Percentiles rank a stretch among this genome's conserved stretches.
These are phyloP conservation scores for Psix sp. DNA, from an alignment of 1,140 invertebrate species.

Conservation along the genomic window DNA sequence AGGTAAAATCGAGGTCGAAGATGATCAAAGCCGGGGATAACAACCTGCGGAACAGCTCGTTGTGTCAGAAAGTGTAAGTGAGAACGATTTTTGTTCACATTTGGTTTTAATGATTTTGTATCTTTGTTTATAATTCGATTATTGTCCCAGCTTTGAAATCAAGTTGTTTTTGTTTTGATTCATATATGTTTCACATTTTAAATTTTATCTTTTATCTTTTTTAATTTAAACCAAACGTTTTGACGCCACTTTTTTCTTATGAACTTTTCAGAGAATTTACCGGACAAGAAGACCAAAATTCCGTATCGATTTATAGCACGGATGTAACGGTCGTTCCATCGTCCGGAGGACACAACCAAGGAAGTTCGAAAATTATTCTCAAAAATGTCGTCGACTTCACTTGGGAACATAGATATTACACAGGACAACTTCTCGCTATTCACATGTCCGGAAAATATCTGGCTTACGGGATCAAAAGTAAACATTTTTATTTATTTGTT, in stretches of 20 bases:
- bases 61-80: constrained; percentile 34
- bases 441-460: constrained; percentile 90
- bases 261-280: constrained; percentile 82
- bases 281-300: constrained; percentile 83
- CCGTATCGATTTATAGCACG: constrained; percentile 81
- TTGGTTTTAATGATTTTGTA: too few species aligned
- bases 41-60: constrained; percentile 12
- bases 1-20: constrained; percentile 1
- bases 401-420: constrained; percentile 92
- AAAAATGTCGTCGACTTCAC: constrained; percentile 94
- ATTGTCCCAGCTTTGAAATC: neutral
- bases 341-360: constrained; percentile 83
- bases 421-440: constrained; percentile 91
- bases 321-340: constrained; percentile 85
- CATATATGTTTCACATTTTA: too few species aligned
- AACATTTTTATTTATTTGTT: neutral
- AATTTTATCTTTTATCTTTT: too few species aligned
- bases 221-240: too few species aligned
- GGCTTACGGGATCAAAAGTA: constrained; percentile 94
- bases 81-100: too few species aligned
- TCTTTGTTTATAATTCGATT: too few species aligned
- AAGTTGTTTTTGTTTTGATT: neutral
- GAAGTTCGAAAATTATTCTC: constrained; percentile 92
- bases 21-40: constrained; percentile 35
- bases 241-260: too few species aligned